Conservation (phyloP, 2,113 vertebrate genomes). For the Callipepla californica region DNA sequence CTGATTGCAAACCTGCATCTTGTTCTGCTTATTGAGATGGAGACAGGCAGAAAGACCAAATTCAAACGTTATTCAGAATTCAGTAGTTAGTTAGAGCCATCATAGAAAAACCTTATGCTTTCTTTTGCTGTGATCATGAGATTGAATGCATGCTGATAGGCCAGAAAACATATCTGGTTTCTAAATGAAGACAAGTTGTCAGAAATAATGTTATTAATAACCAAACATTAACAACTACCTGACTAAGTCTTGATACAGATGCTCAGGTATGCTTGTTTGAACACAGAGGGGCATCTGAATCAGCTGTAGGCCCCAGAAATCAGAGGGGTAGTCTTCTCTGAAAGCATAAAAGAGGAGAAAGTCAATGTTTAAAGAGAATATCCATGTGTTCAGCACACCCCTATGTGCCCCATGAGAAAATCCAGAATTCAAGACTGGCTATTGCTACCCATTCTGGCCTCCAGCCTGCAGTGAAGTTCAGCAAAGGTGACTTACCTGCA, state of each 20-base stretch:
- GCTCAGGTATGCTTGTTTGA: background rate
- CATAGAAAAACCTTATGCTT: background rate
- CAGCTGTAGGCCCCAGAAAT: background rate
- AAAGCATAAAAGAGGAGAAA: background rate
- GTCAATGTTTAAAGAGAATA: background rate
- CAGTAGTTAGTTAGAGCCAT: background rate
- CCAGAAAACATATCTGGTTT: background rate
- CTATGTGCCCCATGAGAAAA: background rate
- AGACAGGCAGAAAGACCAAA: background rate
- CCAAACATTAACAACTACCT: background rate
- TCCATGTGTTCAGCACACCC: rapidly evolving
- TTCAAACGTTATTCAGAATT: background rate
- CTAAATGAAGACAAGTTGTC: background rate
- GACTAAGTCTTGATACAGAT: background rate
- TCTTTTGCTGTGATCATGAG: background rate
- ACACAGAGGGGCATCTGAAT: background rate
- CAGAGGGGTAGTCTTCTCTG: background rate
- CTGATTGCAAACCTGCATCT: background rate
- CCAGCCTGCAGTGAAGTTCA: background rate
- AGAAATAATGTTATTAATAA: background rate
- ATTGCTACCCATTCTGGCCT: background rate
- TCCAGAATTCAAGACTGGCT: rapidly evolving
- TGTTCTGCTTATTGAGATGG: background rate
- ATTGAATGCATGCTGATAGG: background rate
- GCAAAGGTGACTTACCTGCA: background rate